Evolutionary conservation across 2,888 invertebrate genomes (phyloP).

Genomic region (Meganola albula): DNA sequence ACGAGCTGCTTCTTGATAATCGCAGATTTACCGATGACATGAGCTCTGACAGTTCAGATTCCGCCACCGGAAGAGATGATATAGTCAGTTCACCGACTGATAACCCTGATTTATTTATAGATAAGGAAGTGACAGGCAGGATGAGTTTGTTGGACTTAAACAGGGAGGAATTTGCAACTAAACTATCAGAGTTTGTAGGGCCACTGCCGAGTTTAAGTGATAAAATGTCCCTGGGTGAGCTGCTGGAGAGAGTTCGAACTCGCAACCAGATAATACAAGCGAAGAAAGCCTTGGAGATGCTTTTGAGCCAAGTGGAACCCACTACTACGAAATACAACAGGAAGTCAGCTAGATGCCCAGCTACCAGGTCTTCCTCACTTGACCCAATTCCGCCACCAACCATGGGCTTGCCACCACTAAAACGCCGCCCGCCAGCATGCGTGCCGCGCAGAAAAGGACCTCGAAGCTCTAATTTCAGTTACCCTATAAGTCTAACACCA

Average conservation of each 20-base stretch:
- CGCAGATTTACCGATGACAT: no score
- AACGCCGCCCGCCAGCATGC: conserved; percentile 7
- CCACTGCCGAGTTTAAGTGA: conserved; percentile 22
- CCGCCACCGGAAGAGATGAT: no score
- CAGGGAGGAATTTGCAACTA: not conserved
- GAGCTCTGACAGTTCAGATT: no score
- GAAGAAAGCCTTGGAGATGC: not conserved
- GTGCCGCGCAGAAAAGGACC: conserved; percentile 7
- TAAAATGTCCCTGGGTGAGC: conserved; percentile 36
- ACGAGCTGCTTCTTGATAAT: no score
- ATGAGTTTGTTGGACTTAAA: no score
- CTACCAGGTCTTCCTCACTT: conserved; percentile 10
- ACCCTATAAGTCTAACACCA: no score
- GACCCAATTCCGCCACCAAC: conserved; percentile 9
- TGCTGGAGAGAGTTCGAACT: conserved; percentile 41
- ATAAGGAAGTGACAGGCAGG: no score
- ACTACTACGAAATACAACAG: conserved; percentile 3
- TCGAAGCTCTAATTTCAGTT: conserved; percentile 4
- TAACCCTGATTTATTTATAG: no score
- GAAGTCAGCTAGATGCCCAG: conserved; percentile 5
- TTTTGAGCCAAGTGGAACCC: conserved; percentile 2
- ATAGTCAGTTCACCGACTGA: no score
- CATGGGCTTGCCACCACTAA: conserved; percentile 14
- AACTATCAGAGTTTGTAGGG: not conserved
- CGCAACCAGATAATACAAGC: conserved; percentile 29